phyloP scores from a whole-genome alignment of 2,888 invertebrate species.

The Thalpophila matura region DNA sequence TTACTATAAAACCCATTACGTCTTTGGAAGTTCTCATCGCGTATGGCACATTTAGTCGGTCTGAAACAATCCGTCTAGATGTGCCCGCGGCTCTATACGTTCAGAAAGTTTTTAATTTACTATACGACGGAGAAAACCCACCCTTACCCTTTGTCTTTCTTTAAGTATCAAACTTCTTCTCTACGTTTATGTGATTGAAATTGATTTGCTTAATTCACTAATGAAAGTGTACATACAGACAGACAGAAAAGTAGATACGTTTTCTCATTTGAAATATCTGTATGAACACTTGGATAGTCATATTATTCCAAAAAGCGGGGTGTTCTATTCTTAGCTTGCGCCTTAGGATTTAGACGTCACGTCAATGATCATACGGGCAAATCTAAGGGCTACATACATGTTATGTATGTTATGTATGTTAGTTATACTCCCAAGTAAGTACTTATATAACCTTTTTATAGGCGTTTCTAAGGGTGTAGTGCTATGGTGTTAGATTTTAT shows the following conservation, averaged over 20 bases:
- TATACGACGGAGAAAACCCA: not conserved
- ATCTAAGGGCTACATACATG: constrained; percentile 21
- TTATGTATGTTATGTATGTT: too few species aligned
- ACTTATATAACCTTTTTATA: constrained; percentile 40
- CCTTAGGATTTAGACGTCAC: constrained; percentile 5
- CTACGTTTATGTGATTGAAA: not conserved
- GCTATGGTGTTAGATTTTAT: constrained; percentile 47
- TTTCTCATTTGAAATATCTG: not conserved
- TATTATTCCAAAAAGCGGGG: not conserved
- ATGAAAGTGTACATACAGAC: not conserved
- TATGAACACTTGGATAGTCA: not conserved
- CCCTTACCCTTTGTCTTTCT: constrained; percentile 6
- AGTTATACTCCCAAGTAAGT: too few species aligned
- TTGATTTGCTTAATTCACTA: not conserved
- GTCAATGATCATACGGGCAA: constrained; percentile 1
- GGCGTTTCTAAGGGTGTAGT: constrained; percentile 41
- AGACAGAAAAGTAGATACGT: not conserved
- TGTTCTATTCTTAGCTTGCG: constrained; percentile 30
- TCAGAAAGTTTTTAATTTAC: constrained; percentile 1
- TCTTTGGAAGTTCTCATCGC: not conserved
- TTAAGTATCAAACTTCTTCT: not conserved
- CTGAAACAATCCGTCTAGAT: not conserved
- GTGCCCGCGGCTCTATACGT: not conserved
- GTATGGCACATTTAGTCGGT: not conserved
- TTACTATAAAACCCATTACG: not conserved